Percentiles rank a stretch among this genome's conserved stretches.
Evolutionary conservation across 2,888 invertebrate species (phyloP).

Genomic region (Trichogramma evanescens): DNA sequence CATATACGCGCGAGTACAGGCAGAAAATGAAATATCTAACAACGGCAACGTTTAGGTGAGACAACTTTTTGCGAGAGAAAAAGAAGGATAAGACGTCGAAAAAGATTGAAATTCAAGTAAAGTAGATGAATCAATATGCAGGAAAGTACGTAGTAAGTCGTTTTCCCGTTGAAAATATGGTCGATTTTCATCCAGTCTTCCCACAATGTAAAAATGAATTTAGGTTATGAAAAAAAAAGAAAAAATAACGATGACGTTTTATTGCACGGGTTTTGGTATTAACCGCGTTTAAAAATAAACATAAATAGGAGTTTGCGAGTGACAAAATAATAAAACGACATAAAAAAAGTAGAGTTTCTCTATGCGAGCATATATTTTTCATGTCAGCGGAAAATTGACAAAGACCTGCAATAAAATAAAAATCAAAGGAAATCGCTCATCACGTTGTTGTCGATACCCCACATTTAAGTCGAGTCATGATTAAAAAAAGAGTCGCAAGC

Average conservation of each 20-base stretch:
- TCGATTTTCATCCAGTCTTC: conserved; percentile 31
- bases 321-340: conserved; percentile 18
- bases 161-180: conserved; percentile 17
- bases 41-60: no score
- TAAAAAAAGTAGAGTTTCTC: conserved; percentile 19
- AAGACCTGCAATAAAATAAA: background rate
- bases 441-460: conserved; percentile 24
- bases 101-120: no score
- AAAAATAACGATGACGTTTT: conserved; percentile 1
- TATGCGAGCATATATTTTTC: conserved; percentile 25
- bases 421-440: conserved; percentile 23
- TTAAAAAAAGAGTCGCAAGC: conserved; percentile 13
- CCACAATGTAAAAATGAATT: conserved; percentile 25
- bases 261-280: conserved; percentile 21
- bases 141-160: conserved; percentile 1
- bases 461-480: conserved; percentile 18
- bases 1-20: no score
- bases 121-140: no score
- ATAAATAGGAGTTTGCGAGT: background rate
- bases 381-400: conserved; percentile 17
- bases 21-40: no score
- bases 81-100: no score
- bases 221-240: conserved; percentile 13
- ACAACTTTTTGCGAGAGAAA: no score
- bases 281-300: conserved; percentile 5